Evolutionary conservation across 2,113 vertebrate genomes (phyloP).

Genomic region (Actenoides hombroni): DNA sequence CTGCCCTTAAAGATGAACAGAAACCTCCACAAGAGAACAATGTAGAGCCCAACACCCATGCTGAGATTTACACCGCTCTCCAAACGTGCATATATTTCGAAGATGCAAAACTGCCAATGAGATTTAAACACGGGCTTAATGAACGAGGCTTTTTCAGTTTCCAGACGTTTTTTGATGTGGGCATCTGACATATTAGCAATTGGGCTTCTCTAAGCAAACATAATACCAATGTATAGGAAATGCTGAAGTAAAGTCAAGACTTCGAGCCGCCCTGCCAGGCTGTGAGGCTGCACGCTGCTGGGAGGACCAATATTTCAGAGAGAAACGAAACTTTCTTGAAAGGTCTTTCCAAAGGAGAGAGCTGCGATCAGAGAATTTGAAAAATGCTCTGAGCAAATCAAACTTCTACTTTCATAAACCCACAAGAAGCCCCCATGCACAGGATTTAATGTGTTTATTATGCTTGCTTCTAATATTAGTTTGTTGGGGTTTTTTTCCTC

Average conservation of each 20-base stretch:
- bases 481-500: too few species aligned
- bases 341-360: not conserved
- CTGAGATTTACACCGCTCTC: not conserved
- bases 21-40: accelerated
- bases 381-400: not conserved
- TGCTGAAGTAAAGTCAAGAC: not conserved
- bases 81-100: accelerated
- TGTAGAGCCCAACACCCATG: not conserved
- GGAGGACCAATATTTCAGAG: not conserved
- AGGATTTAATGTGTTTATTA: not conserved
- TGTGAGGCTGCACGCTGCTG: not conserved
- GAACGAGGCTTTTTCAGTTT: not conserved
- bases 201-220: not conserved
- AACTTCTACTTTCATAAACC: not conserved
- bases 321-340: not conserved
- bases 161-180: not conserved
- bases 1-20: not conserved
- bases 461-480: not conserved
- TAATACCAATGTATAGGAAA: accelerated
- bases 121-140: not conserved
- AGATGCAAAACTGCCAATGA: not conserved
- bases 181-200: not conserved
- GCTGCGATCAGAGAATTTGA: not conserved
- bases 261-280: not conserved
- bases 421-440: not conserved